Conservation (phyloP, 2,113 vertebrate genomes). For the Columba livia region DNA sequence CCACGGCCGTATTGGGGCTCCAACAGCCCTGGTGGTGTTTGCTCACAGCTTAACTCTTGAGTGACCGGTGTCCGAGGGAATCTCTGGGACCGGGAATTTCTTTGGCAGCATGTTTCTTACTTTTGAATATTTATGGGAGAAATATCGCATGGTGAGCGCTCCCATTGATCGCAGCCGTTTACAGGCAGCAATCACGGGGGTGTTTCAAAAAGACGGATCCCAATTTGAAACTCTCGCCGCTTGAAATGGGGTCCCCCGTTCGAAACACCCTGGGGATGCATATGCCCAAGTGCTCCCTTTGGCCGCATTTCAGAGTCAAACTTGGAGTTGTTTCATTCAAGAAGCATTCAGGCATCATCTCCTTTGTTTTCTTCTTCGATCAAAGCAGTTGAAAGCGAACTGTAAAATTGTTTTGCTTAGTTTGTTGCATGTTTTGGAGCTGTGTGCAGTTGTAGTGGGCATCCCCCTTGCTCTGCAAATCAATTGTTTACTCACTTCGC, state of each 20-base stretch:
- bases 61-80: conserved; percentile 29
- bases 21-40: conserved; percentile 44
- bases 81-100: background rate
- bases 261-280: background rate
- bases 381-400: background rate
- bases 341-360: background rate
- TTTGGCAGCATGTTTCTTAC: background rate
- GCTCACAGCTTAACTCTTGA: conserved; percentile 57
- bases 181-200: background rate
- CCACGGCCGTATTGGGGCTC: conserved; percentile 62
- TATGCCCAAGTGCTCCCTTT: background rate
- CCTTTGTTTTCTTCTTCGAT: background rate
- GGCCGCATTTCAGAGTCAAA: background rate
- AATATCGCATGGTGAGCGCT: background rate
- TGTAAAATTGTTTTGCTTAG: background rate
- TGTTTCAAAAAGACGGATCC: too few species aligned
- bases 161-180: background rate
- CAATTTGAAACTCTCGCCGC: too few species aligned
- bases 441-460: background rate
- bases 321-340: background rate
- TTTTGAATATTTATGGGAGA: background rate
- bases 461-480: background rate
- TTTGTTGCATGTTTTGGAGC: background rate
- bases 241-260: too few species aligned
- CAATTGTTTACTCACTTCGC: background rate